Base-by-base conservation (phyloP, 2,888 invertebrate genomes). In the Cephus pulcher region DNA sequence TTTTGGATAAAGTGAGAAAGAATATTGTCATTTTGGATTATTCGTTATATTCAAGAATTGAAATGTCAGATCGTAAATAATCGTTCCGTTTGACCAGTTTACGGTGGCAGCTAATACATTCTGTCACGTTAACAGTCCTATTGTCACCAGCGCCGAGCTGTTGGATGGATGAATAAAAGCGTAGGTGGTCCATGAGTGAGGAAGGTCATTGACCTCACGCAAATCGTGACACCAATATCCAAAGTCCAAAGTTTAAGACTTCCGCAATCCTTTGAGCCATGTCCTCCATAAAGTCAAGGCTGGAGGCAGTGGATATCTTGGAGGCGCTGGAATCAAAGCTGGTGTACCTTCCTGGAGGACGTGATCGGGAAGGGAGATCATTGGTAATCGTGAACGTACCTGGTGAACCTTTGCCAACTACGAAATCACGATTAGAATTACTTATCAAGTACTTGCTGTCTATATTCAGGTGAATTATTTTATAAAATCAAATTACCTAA, bases 321-420 rank as follows among this genome's bases (percentile, higher is more conserved):
- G 93, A 93, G 86, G 93, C 93, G 81, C 92, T 95, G 86, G 93
- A 94, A 91, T 93, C 93, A 83, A 93, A 93, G 86, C 91, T 93
- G 84, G 94, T 94, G 79, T 93, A 93, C 88, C 90, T 95, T 82
- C 94, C 95, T 79, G 95, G 95, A 83, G 94, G 95, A 83, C 92
- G 94, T 82, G 95, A 95, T 92, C 93, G 93, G 80, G 94, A 94
- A 82, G 94, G 94, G 77, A 93, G 94, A 81, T 94, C 95, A 76
- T 91, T 95, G 85, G 92, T 95, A 83, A 91, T 95, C 83, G 93
- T 95, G 82, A 93, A 93, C 85, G 93, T 95, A 81, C 94, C 95
- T 79, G 88, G 87, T 75, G 95, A 95, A 86, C 92, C 93, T 79
- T 92, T 93, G 85, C 92, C 93, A 78, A 86, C 82, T 30, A 86